Base-by-base conservation (phyloP, 2,113 vertebrate species). In the Mustela lutreola region DNA sequence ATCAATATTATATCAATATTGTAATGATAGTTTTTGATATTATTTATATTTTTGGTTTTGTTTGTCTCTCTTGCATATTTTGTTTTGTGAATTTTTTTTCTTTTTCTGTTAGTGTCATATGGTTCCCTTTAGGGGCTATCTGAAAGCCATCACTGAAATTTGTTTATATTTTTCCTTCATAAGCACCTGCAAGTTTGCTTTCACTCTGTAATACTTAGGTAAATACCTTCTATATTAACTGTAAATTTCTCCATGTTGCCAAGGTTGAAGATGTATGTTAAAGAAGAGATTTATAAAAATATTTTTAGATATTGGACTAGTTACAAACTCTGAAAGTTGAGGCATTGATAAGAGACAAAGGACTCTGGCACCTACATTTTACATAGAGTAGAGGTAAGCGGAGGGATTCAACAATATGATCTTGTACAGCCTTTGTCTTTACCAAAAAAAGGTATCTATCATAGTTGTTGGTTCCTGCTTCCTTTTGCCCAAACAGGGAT, bases 131-230 rank as follows among this genome's bases (percentile, higher is more conserved):
- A 88, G 45, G 80, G 26, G 11, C 48, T 91, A 79, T 58, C 15
- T 50, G 53, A 94, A 94, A 94, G 26, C 14, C n/a, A 60, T 33
- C 19, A 65, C 28, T 75, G 53, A 73, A 82, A 14, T 86, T 63
- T 83, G 83, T 92, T 76, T 45, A 62, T 65, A 91, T 82, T 79
- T 93, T 75, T 73, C 11, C 48, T 93, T 85, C 73, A 19, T n/a
- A 96, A 82, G 36, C 60, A 26, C 33, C 42, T 24, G 8, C 4
- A 81, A 65, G 39, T 58, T 73, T 85, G 28, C 22, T 53, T 56
- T 92, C 9, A 62, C 2, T 42, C 8, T 70, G 7, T 26, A 82
- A 45, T 89, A 76, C 12, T 21, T 67, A 22, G 19, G 11, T 16
- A 45, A 42, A 8, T 63, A 21, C 31, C n/a, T 26, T 22, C 42